phyloP scores from a whole-genome alignment of 2,888 invertebrate genomes.

The Noctua fimbriata region DNA sequence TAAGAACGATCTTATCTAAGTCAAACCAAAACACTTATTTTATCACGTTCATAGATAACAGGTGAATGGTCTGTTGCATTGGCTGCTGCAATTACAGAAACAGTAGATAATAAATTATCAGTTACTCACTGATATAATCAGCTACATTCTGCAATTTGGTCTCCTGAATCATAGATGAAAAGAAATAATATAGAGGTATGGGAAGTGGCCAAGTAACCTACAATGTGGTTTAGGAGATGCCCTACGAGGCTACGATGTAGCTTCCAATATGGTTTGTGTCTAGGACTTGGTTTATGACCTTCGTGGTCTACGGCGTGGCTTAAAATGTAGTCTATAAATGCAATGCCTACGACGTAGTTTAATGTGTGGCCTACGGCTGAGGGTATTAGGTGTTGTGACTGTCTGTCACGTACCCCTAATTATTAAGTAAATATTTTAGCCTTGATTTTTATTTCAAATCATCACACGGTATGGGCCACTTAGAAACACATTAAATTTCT shows the following conservation, averaged over 20 bases:
- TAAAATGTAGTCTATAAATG: background rate
- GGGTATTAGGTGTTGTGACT: too few relatives aligned
- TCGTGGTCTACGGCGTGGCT: background rate
- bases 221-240: background rate
- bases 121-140: background rate
- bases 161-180: background rate
- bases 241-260: background rate
- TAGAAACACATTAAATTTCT: too few relatives aligned
- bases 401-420: too few relatives aligned
- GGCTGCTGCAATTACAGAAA: conserved; percentile 5
- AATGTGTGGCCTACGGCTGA: too few relatives aligned
- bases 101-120: background rate
- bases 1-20: conserved; percentile 21
- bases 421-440: too few relatives aligned
- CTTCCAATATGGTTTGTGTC: background rate
- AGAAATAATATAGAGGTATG: background rate
- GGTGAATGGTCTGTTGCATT: conserved; percentile 42
- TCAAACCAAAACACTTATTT: conserved; percentile 13
- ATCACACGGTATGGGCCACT: too few relatives aligned
- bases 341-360: background rate
- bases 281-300: background rate
- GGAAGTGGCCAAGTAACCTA: background rate
- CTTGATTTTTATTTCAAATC: too few relatives aligned
- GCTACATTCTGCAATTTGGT: background rate
- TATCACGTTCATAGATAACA: conserved; percentile 36